Conservation (phyloP, 2,797 vertebrate species). For the Loriculus beryllinus region DNA sequence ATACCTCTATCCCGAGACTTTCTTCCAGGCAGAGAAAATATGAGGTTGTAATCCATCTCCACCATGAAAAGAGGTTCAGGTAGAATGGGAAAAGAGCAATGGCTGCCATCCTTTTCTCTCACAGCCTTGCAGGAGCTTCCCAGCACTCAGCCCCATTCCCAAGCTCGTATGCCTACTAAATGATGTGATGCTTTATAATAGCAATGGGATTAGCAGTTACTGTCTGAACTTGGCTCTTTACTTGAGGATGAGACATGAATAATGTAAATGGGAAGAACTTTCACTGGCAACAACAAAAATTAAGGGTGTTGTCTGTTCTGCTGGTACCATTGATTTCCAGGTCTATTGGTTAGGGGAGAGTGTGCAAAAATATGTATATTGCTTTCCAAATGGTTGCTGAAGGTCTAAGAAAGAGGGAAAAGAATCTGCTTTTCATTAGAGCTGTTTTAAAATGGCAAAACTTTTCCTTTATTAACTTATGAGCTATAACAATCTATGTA, state of each 20-base stretch:
- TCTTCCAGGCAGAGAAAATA: not conserved
- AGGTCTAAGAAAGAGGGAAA: not conserved
- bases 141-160: not conserved
- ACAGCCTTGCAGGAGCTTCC: not conserved
- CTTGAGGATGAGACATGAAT: not conserved
- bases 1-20: not conserved
- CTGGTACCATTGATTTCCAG: not conserved
- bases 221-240: not conserved
- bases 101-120: not conserved
- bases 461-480: not conserved
- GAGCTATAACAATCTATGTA: not conserved
- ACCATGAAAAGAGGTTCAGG: not conserved
- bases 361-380: not conserved
- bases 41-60: not conserved
- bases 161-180: not conserved
- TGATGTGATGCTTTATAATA: not conserved
- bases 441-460: not conserved
- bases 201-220: not conserved
- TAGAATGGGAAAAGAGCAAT: not conserved
- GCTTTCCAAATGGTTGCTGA: not conserved
- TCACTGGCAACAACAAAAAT: not conserved
- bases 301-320: not conserved
- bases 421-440: not conserved
- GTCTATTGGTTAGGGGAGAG: not conserved
- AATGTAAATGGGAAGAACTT: not conserved